phyloP scores from a whole-genome alignment of 2,888 invertebrate species.

The Gonocerus acuteangulatus region DNA sequence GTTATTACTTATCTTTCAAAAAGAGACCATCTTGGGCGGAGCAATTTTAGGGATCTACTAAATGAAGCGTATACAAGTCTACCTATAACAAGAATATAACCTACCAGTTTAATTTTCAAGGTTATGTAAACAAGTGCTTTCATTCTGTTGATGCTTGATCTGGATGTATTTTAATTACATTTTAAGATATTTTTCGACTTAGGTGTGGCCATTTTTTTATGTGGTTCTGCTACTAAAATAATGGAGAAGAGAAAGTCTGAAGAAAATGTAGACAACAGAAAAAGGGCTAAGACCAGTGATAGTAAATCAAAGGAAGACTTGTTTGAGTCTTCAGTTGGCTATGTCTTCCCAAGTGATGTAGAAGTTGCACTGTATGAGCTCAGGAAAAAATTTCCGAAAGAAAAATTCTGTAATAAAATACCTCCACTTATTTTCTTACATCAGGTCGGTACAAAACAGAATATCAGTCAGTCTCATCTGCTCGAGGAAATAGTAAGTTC shows the following conservation, averaged over 20 bases:
- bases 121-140: no score
- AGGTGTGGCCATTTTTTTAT: no score
- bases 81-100: no score
- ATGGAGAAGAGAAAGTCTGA: constrained; percentile 1
- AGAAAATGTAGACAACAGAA: not conserved
- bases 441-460: not conserved
- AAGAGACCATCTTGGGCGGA: no score
- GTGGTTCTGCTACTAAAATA: no score
- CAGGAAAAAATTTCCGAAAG: not conserved
- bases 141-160: no score
- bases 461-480: not conserved
- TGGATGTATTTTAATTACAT: no score
- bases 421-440: not conserved
- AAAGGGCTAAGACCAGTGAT: not conserved
- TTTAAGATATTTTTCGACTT: no score
- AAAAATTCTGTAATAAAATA: not conserved
- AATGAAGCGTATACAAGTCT: no score
- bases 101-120: no score
- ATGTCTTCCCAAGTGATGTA: not conserved
- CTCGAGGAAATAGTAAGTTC: not conserved
- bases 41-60: no score
- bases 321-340: not conserved
- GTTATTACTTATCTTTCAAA: no score
- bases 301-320: not conserved
- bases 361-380: not conserved